phyloP scores from a whole-genome alignment of 1,140 invertebrate genomes.

The Trinorchestia longiramus region DNA sequence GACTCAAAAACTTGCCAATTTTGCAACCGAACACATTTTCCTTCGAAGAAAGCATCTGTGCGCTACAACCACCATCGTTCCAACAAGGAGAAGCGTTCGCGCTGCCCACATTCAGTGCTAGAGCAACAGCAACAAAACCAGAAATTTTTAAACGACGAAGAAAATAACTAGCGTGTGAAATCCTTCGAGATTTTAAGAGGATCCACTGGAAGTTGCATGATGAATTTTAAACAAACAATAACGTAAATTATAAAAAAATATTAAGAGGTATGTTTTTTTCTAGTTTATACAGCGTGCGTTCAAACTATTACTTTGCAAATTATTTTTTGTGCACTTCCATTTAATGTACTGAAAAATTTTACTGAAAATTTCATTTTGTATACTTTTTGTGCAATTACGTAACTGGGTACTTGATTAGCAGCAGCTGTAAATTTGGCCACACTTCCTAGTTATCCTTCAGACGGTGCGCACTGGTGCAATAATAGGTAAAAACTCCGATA shows the following conservation, averaged over 20 bases:
- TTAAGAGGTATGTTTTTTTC: not conserved
- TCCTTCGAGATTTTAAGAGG: not conserved
- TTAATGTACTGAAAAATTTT: not conserved
- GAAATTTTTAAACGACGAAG: not conserved
- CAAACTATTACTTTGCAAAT: not conserved
- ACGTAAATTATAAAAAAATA: not conserved
- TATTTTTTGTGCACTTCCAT: not conserved
- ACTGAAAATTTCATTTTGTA: not conserved
- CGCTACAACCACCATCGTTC: not conserved
- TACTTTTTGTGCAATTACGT: too few species aligned
- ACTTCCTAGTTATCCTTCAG: too few species aligned
- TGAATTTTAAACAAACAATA: not conserved
- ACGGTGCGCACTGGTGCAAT: too few species aligned
- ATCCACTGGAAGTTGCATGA: not conserved
- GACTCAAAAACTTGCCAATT: not conserved
- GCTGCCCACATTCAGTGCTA: not conserved
- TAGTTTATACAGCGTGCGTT: not conserved
- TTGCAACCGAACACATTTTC: not conserved
- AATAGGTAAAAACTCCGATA: too few species aligned
- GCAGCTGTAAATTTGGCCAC: too few species aligned
- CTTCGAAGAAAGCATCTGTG: not conserved
- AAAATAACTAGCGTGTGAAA: not conserved
- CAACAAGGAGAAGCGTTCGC: not conserved
- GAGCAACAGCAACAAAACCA: not conserved
- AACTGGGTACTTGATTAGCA: too few species aligned